Conservation (phyloP, 2,113 vertebrate species). For the Fulica atra region DNA sequence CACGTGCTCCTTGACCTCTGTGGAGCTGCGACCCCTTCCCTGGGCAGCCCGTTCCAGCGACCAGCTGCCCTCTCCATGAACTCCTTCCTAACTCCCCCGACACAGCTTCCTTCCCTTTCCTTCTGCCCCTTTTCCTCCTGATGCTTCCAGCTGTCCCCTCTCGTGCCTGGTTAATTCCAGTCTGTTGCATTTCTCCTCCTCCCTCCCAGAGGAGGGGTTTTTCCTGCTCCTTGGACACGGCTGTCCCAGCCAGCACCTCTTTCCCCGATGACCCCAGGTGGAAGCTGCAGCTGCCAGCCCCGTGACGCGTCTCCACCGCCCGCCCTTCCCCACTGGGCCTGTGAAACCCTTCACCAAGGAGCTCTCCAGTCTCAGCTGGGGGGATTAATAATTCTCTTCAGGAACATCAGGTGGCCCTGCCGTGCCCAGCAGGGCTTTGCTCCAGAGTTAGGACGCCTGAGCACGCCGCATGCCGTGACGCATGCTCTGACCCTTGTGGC, state of each 20-base stretch:
- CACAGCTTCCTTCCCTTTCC: background rate
- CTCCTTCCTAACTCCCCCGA: no score
- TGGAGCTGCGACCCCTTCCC: fast-evolving
- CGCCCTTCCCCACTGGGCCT: background rate
- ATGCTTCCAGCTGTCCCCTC: background rate
- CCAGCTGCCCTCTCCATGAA: fast-evolving
- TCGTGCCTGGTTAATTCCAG: background rate
- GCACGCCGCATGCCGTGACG: slow-evolving; percentile 9
- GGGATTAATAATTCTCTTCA: background rate
- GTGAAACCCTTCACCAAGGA: background rate
- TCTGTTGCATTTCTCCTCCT: background rate
- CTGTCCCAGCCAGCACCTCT: background rate
- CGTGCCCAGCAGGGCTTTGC: background rate
- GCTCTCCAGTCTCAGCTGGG: background rate
- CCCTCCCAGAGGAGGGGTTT: background rate
- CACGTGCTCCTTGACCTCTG: background rate
- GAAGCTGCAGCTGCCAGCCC: background rate
- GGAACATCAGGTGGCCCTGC: slow-evolving; percentile 2
- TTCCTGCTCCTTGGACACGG: no score
- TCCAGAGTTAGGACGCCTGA: background rate
- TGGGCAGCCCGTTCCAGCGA: background rate
- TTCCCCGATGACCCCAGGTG: background rate
- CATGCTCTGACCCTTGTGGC: background rate
- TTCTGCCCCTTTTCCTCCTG: background rate
- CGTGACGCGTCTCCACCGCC: background rate